Percentiles rank a stretch among this genome's conserved stretches.
phyloP scores from a whole-genome alignment of 2,113 vertebrate species.

The Mastomys coucha region DNA sequence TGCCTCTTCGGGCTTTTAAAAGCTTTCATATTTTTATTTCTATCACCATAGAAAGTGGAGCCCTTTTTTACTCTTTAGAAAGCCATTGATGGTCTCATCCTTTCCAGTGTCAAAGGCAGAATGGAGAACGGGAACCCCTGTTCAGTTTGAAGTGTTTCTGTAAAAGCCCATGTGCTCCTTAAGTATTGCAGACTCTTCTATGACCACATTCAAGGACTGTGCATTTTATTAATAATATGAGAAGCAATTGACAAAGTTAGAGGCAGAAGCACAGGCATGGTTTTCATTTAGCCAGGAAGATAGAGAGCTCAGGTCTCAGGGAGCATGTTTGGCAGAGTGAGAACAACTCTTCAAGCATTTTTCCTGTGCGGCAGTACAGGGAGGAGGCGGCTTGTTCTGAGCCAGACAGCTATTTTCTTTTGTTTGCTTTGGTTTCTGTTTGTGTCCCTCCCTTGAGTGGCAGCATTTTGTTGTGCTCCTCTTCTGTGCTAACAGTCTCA shows the following conservation, averaged over 20 bases:
- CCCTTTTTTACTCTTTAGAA: conserved; percentile 76
- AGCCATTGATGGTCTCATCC: neutral
- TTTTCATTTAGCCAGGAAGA: neutral
- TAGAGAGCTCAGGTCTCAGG: neutral
- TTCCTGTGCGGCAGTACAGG: neutral
- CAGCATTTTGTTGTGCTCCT: conserved; percentile 77
- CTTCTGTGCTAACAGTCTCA: neutral
- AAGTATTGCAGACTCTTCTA: neutral
- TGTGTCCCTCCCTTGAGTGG: conserved; percentile 38
- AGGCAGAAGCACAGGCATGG: neutral
- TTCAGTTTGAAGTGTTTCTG: neutral
- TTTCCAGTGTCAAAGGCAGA: conserved; percentile 72
- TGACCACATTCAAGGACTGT: conserved; percentile 80
- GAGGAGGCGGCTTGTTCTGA: conserved; percentile 63
- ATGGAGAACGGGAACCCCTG: conserved; percentile 75
- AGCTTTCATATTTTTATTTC: conserved; percentile 11
- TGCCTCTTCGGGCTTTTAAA: conserved; percentile 1
- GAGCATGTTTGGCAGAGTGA: neutral
- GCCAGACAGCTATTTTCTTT: conserved; percentile 30
- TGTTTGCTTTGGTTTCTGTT: neutral
- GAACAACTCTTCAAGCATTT: conserved; percentile 57
- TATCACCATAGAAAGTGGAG: conserved; percentile 55
- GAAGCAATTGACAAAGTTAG: conserved; percentile 18
- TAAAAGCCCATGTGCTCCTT: neutral
- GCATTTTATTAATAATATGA: conserved; percentile 77